phyloP scores from a whole-genome alignment of 2,888 invertebrate species.

The Lasioglossum leucozonium region DNA sequence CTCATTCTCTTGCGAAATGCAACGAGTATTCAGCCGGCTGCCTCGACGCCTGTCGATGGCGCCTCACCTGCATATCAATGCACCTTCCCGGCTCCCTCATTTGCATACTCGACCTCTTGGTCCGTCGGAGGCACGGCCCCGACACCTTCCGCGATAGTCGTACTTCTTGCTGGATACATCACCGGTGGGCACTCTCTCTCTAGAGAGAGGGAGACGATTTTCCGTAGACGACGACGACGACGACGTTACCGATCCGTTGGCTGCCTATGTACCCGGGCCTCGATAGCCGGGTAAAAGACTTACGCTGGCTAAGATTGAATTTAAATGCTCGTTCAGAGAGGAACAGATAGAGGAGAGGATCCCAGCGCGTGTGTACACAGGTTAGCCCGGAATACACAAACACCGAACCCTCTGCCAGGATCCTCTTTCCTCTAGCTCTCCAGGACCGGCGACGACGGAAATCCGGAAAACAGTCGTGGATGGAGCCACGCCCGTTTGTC shows the following conservation, averaged over 20 bases:
- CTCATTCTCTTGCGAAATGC: slow-evolving; percentile 71
- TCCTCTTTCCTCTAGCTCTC: not conserved
- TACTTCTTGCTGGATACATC: slow-evolving; percentile 45
- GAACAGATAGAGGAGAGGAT: not conserved
- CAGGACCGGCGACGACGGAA: slow-evolving; percentile 38
- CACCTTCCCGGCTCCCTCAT: slow-evolving; percentile 69
- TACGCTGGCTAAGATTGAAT: slow-evolving; percentile 53
- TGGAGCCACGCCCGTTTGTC: slow-evolving; percentile 77
- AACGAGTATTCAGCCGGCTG: slow-evolving; percentile 74
- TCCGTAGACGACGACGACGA: slow-evolving; percentile 9
- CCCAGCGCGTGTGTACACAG: slow-evolving; percentile 37
- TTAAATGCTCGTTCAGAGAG: slow-evolving; percentile 48
- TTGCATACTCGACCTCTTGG: slow-evolving; percentile 76
- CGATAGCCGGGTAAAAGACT: slow-evolving; percentile 39
- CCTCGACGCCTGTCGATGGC: slow-evolving; percentile 75
- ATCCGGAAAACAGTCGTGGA: slow-evolving; percentile 52
- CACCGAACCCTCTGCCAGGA: slow-evolving; percentile 11
- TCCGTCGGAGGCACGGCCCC: slow-evolving; percentile 33
- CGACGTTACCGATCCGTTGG: slow-evolving; percentile 7
- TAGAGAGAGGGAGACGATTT: slow-evolving; percentile 25
- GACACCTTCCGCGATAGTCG: slow-evolving; percentile 50
- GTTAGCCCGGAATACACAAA: slow-evolving; percentile 43
- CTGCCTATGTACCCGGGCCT: not conserved
- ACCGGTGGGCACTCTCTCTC: slow-evolving; percentile 8
- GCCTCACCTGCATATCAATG: slow-evolving; percentile 80